Conservation (phyloP, 2,797 vertebrate species). For the Poeciliopsis paucimaculata region DNA sequence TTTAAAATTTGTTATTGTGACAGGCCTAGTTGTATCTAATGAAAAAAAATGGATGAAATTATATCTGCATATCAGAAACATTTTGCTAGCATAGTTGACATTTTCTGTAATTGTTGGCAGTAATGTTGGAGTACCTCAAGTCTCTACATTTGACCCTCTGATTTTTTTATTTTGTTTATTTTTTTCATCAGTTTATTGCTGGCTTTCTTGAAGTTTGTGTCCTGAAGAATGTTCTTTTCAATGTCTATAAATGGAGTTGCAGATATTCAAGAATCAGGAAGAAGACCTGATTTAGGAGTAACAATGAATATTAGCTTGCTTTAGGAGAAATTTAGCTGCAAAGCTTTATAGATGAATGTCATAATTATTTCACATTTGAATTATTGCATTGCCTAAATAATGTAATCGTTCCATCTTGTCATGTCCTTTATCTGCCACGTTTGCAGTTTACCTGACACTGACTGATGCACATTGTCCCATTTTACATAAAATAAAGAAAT, state of each 20-base stretch:
- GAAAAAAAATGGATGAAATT: background rate
- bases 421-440: background rate
- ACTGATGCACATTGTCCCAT: background rate
- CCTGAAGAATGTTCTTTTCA: background rate
- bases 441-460: background rate
- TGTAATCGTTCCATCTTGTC: background rate
- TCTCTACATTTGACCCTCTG: background rate
- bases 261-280: background rate
- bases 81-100: background rate
- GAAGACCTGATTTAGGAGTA: background rate
- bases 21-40: background rate
- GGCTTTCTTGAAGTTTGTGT: background rate
- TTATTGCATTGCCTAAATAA: background rate
- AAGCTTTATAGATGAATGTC: background rate
- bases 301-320: background rate
- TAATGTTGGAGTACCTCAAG: background rate
- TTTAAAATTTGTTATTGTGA: too few species aligned
- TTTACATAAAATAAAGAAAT: background rate
- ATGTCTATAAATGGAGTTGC: background rate
- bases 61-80: background rate
- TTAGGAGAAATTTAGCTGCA: background rate
- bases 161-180: background rate
- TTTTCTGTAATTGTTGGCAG: background rate
- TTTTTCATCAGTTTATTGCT: background rate
- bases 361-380: background rate